A percentile compares a stretch with the other conserved stretches of the same genome.
Conservation (phyloP, 2,113 vertebrate species). For the Pleuronectes platessa region DNA sequence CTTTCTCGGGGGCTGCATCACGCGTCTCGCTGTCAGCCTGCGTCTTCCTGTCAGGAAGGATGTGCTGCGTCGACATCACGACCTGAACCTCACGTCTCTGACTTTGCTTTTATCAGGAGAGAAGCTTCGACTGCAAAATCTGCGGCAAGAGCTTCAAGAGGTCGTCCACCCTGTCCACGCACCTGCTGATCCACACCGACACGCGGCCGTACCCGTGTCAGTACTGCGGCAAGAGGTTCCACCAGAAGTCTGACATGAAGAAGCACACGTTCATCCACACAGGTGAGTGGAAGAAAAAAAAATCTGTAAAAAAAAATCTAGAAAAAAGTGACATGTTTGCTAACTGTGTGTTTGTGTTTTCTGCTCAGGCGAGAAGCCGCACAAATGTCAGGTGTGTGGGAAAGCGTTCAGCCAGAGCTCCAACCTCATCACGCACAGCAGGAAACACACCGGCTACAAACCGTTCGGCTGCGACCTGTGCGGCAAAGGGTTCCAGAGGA, state of each 20-base stretch:
- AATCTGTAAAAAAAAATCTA: neutral
- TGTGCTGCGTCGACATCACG: neutral
- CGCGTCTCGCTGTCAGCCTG: no score
- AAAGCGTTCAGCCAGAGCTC: constrained; percentile 99
- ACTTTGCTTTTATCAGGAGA: constrained; percentile 83
- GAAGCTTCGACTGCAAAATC: constrained; percentile 99
- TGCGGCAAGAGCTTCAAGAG: constrained; percentile 98
- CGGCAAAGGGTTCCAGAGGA: constrained; percentile 96
- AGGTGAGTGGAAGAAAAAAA: constrained; percentile 72
- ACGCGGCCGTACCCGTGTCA: constrained; percentile 97
- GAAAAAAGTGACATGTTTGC: neutral
- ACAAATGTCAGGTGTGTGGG: constrained; percentile 99
- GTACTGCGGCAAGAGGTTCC: constrained; percentile 98
- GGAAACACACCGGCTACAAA: constrained; percentile 98
- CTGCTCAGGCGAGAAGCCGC: constrained; percentile 93
- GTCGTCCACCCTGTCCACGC: constrained; percentile 96
- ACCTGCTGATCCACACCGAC: constrained; percentile 97
- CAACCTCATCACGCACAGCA: constrained; percentile 98
- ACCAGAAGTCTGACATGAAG: constrained; percentile 99
- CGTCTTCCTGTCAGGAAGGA: neutral
- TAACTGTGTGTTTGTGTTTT: neutral
- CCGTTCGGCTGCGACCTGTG: constrained; percentile 97
- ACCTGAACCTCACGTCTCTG: neutral
- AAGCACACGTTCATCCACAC: constrained; percentile 99
- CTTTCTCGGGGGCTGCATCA: no score